A percentile compares a stretch with the other conserved stretches of the same genome.
Conservation (phyloP, 2,113 vertebrate genomes). For the Sander vitreus region DNA sequence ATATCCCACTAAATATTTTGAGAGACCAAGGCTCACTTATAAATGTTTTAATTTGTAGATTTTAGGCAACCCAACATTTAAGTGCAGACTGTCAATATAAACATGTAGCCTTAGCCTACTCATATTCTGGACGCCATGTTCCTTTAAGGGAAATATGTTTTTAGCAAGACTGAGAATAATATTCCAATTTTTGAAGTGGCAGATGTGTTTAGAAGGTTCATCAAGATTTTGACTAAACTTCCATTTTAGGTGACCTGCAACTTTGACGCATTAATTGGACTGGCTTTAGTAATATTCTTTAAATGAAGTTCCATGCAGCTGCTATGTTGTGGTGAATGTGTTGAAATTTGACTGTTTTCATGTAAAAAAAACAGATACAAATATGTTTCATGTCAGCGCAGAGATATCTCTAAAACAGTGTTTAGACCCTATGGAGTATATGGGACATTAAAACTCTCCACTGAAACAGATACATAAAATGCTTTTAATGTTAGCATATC, state of each 20-base stretch:
- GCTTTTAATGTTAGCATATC: neutral
- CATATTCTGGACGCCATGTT: neutral
- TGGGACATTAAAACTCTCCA: neutral
- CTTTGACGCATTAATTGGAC: neutral
- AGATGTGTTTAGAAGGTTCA: neutral
- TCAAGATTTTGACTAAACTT: neutral
- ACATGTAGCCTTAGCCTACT: neutral
- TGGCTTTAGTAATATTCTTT: neutral
- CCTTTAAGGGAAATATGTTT: neutral
- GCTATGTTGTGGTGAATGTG: neutral
- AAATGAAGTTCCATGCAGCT: neutral
- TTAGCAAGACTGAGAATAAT: neutral
- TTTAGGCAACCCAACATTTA: neutral
- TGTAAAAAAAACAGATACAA: neutral
- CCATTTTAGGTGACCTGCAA: neutral
- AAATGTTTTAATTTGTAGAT: neutral
- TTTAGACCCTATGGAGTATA: neutral
- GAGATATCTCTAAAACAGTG: neutral
- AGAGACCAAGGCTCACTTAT: neutral
- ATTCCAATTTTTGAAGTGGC: neutral
- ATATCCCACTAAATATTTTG: neutral
- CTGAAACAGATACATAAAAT: neutral
- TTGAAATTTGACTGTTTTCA: neutral
- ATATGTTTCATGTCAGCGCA: neutral
- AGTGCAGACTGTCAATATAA: conserved; percentile 13